A percentile compares a stretch with the other conserved stretches of the same genome.
These are phyloP conservation scores for Candoia aspera DNA, from an alignment of 2,113 vertebrate species.

Conservation along the genomic window DNA sequence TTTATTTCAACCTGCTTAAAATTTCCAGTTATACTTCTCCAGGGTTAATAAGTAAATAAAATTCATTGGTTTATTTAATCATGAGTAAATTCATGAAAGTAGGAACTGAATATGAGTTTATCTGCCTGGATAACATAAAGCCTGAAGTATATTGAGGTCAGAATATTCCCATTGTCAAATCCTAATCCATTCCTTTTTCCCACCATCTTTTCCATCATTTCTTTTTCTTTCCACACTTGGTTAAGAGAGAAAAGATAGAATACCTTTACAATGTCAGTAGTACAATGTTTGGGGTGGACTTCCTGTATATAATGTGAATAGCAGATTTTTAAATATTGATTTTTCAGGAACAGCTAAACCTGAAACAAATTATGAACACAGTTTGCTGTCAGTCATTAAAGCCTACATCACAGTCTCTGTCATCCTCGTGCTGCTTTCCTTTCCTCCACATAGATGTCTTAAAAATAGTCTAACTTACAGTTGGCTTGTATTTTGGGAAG, in stretches of 20 bases:
- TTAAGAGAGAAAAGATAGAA: not conserved
- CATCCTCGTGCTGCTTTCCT: constrained; percentile 16
- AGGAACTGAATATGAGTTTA: not conserved
- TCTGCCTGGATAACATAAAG: not conserved
- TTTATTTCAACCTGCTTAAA: not conserved
- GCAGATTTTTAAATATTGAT: constrained; percentile 20
- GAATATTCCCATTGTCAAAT: not conserved
- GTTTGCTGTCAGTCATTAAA: not conserved
- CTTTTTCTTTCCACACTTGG: not conserved
- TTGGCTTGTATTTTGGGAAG: constrained; percentile 50
- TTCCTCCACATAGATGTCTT: not conserved
- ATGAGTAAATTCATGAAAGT: not conserved
- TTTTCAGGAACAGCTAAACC: constrained; percentile 21
- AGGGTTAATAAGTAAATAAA: not conserved
- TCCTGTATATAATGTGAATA: not conserved
- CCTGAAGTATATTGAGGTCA: not conserved
- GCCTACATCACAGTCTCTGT: not conserved
- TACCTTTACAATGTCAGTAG: not conserved
- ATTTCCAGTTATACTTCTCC: not conserved
- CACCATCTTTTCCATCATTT: not conserved
- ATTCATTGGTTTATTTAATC: not conserved
- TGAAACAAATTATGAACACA: not conserved
- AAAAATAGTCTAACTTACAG: constrained; percentile 30
- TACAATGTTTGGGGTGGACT: not conserved
- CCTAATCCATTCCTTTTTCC: not conserved